Evolutionary conservation across 2,888 invertebrate species (phyloP).

Genomic region (Catocala fraxini): DNA sequence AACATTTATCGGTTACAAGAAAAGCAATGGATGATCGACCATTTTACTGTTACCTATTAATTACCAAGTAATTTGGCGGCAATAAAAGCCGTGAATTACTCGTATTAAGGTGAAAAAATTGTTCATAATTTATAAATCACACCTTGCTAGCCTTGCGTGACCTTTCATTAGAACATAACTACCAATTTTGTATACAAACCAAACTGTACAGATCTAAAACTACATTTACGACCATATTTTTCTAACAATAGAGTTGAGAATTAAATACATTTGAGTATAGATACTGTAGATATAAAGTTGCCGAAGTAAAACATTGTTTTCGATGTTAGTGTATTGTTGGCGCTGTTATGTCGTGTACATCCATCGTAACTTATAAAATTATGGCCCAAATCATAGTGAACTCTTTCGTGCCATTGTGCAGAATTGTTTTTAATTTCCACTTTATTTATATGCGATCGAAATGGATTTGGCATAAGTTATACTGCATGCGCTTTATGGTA

Average conservation of each 20-base stretch:
- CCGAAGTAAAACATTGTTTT: conserved; percentile 42
- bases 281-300: conserved; percentile 26
- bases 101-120: conserved; percentile 50
- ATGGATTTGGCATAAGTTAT: neutral
- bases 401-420: conserved; percentile 6
- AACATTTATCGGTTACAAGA: conserved; percentile 26
- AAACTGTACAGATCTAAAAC: conserved; percentile 14
- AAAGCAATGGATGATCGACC: conserved; percentile 29
- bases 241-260: conserved; percentile 7
- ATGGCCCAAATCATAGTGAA: conserved; percentile 20
- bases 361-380: conserved; percentile 27
- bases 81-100: conserved; percentile 55
- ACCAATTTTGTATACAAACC: conserved; percentile 51
- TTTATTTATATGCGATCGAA: neutral
- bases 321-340: conserved; percentile 34
- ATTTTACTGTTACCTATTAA: conserved; percentile 43
- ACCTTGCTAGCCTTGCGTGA: conserved; percentile 54
- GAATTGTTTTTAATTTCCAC: conserved; percentile 6
- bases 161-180: conserved; percentile 52
- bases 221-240: conserved; percentile 24
- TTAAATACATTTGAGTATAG: conserved; percentile 9
- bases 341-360: conserved; percentile 6
- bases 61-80: conserved; percentile 56
- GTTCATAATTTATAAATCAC: conserved; percentile 60
- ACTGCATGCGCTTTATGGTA: no score